Evolutionary conservation across 2,888 invertebrate genomes (phyloP), one percentile per base, ranked within the genome.

Genomic region (Pheosia tremula): DNA sequence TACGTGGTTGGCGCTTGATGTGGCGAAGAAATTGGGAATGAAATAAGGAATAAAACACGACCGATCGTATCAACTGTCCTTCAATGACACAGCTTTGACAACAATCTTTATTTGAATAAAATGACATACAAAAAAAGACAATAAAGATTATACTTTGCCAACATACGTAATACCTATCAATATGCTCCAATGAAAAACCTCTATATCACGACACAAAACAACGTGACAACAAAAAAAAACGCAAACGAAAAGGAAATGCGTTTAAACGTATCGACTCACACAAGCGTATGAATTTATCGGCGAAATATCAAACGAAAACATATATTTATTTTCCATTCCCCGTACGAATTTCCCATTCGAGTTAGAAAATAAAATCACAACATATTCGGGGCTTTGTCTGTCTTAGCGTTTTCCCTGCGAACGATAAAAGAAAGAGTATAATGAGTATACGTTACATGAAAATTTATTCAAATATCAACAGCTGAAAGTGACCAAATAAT

Each of bases 341-440:
- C 38, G 37, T 58, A 62, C 52, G 58, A 59, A 66, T 62, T 60
- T 64, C 64, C 64, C 59, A 57, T 41, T 61, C 57, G 47, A 67
- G 62, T 68, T 64, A 60, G 64, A 62, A 65, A 72, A 75, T 69
- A 66, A 75, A 73, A 71, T 73, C 71, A 68, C 59, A 68, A 71
- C 71, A 69, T 69, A 69, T 66, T 68, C 59, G 61, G 49, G 58
- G 64, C 64, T 71, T 67, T 73, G 69, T 71, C 73, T 75, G 54
- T 73, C 67, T 71, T 67, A 68, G 73, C 75, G 62, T 68, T 71
- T 75, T 67, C 64, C 66, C 49, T 63, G 61, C 66, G 63, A 71
- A 71, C 64, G 73, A 65, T 71, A 63, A 75, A 75, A 60, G 57
- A 59, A 52, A 50, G 37, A 58, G 36, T 61, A 60, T 58, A 58